Conservation (phyloP, 2,113 vertebrate species). For the Corydoras sp. region DNA sequence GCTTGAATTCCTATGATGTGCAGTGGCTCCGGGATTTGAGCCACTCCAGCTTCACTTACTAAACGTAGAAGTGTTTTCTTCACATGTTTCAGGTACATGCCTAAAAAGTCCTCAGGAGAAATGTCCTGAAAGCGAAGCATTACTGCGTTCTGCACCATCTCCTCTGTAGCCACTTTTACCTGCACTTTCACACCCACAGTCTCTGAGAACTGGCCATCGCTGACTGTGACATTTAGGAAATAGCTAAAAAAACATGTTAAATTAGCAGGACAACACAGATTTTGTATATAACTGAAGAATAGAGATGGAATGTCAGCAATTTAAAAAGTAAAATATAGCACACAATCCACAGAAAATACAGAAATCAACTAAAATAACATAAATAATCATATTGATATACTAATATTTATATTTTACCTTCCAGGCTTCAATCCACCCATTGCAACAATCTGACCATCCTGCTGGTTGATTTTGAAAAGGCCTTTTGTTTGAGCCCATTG, state of each 20-base stretch:
- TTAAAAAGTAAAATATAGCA: not conserved
- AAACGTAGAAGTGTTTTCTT: slow-evolving; percentile 69
- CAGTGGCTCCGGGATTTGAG: slow-evolving; percentile 80
- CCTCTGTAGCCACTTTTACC: slow-evolving; percentile 80
- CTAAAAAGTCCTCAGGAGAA: slow-evolving; percentile 86
- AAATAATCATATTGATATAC: slow-evolving; percentile 4
- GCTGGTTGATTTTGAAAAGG: slow-evolving; percentile 83
- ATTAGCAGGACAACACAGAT: too few species aligned
- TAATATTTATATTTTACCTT: slow-evolving; percentile 58
- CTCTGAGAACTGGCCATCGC: slow-evolving; percentile 86
- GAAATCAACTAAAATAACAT: not conserved
- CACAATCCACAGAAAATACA: not conserved
- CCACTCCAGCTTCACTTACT: slow-evolving; percentile 59
- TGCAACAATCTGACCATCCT: slow-evolving; percentile 86
- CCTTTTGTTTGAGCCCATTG: slow-evolving; percentile 77
- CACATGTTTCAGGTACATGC: slow-evolving; percentile 79
- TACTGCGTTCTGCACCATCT: slow-evolving; percentile 77
- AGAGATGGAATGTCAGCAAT: too few species aligned
- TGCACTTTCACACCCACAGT: slow-evolving; percentile 82
- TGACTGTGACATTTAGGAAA: slow-evolving; percentile 83
- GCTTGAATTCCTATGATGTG: slow-evolving; percentile 85
- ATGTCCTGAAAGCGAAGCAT: slow-evolving; percentile 80
- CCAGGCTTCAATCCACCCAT: slow-evolving; percentile 84
- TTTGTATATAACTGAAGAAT: too few species aligned
- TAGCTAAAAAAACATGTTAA: slow-evolving; percentile 64